A percentile compares a stretch with the other conserved stretches of the same genome.
phyloP scores from a whole-genome alignment of 1,140 invertebrate species.

The Papilio polyxenes region DNA sequence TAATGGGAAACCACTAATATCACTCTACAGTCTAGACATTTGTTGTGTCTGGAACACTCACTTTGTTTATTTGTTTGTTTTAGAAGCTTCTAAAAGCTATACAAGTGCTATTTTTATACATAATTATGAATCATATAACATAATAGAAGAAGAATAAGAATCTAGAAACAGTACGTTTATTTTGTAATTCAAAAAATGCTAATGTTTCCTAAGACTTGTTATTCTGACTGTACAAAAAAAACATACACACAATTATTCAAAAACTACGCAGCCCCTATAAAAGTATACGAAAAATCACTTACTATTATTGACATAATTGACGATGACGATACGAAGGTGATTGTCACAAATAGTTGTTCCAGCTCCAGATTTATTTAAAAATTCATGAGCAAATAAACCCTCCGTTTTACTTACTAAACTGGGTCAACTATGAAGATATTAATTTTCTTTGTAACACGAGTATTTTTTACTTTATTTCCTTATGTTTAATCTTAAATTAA shows the following conservation, averaged over 20 bases:
- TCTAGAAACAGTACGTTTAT: too few relatives aligned
- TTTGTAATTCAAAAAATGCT: not conserved
- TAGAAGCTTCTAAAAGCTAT: not conserved
- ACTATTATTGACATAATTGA: too few relatives aligned
- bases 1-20: constrained; percentile 17
- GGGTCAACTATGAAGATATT: constrained; percentile 21
- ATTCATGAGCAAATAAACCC: constrained; percentile 10
- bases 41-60: not conserved
- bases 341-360: too few relatives aligned
- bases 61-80: constrained; percentile 5
- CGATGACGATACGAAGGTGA: too few relatives aligned
- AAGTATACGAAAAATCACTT: too few relatives aligned
- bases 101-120: not conserved
- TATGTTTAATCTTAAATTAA: not conserved
- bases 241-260: not conserved
- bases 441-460: constrained; percentile 5
- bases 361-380: not conserved
- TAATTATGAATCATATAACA: too few relatives aligned
- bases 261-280: not conserved
- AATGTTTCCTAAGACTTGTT: not conserved
- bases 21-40: constrained; percentile 1
- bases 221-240: not conserved
- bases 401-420: constrained; percentile 9
- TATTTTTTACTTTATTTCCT: not conserved
- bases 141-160: too few relatives aligned